A percentile compares a stretch with the other conserved stretches of the same genome.
These are phyloP conservation scores for Nomia melanderi DNA, from an alignment of 1,140 invertebrate genomes.

Conservation along the genomic window DNA sequence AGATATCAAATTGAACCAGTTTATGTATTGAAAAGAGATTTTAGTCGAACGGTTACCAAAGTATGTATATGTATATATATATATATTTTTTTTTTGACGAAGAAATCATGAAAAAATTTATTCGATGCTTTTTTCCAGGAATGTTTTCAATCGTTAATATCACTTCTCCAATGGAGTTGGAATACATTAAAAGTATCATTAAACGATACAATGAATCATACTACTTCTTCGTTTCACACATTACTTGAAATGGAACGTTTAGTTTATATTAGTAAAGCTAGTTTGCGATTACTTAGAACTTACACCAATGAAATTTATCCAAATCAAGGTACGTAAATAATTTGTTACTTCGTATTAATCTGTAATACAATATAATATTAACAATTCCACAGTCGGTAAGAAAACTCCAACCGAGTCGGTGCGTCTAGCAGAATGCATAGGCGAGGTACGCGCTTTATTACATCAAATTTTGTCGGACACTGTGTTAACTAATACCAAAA, in stretches of 20 bases:
- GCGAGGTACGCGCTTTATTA: conserved; percentile 90
- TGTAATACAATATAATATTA: conserved; percentile 4
- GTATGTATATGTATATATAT: conserved; percentile 70
- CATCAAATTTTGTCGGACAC: conserved; percentile 92
- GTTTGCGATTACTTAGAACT: conserved; percentile 89
- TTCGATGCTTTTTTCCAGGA: conserved; percentile 79
- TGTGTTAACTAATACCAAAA: conserved; percentile 81
- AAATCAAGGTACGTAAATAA: conserved; percentile 80
- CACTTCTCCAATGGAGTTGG: conserved; percentile 91
- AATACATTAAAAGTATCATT: conserved; percentile 87
- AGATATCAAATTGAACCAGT: conserved; percentile 86
- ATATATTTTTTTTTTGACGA: neutral
- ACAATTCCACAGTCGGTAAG: conserved; percentile 72
- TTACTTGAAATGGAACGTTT: conserved; percentile 89
- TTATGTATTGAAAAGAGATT: conserved; percentile 88
- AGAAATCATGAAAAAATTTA: neutral
- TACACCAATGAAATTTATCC: conserved; percentile 96
- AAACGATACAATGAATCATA: conserved; percentile 80
- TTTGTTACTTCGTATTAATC: neutral
- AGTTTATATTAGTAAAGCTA: conserved; percentile 93
- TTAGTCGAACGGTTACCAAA: conserved; percentile 89
- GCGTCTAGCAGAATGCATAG: conserved; percentile 91
- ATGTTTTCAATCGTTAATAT: conserved; percentile 92
- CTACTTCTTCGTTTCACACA: conserved; percentile 79
- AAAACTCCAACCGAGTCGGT: conserved; percentile 87